Evolutionary conservation across 2,888 invertebrate genomes (phyloP).

Genomic region (Cryptus viduatorius): DNA sequence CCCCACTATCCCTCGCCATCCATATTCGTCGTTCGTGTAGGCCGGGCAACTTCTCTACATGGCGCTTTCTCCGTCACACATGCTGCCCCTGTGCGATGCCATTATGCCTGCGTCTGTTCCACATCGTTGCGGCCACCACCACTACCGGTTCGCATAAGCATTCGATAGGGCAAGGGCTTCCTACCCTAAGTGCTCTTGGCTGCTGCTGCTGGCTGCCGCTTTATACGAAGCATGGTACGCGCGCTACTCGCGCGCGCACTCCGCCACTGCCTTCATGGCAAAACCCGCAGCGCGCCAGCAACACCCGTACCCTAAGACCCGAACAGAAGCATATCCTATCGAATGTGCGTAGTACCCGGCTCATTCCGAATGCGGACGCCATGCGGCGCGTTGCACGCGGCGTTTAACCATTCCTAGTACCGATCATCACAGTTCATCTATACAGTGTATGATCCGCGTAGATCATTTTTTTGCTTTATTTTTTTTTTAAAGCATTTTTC

Average conservation of each 20-base stretch:
- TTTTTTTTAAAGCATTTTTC: neutral
- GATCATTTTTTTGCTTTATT: conserved; percentile 13
- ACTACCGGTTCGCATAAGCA: conserved; percentile 4
- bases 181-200: conserved; percentile 75
- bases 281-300: conserved; percentile 59
- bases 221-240: conserved; percentile 39
- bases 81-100: conserved; percentile 35
- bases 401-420: conserved; percentile 63
- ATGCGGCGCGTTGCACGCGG: conserved; percentile 83
- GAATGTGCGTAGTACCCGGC: conserved; percentile 76
- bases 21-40: conserved; percentile 55
- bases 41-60: conserved; percentile 16
- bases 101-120: conserved; percentile 57
- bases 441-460: conserved; percentile 6
- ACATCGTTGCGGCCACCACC: conserved; percentile 65
- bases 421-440: conserved; percentile 16
- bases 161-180: conserved; percentile 52
- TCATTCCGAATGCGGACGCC: conserved; percentile 82
- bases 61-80: conserved; percentile 31
- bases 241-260: conserved; percentile 34
- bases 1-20: conserved; percentile 73
- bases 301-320: conserved; percentile 71
- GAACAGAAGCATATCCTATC: conserved; percentile 77
- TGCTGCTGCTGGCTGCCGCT: conserved; percentile 57
- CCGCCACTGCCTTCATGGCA: conserved; percentile 53